Evolutionary conservation across 2,113 vertebrate genomes (phyloP).

Genomic region (Sigmodon hispidus): DNA sequence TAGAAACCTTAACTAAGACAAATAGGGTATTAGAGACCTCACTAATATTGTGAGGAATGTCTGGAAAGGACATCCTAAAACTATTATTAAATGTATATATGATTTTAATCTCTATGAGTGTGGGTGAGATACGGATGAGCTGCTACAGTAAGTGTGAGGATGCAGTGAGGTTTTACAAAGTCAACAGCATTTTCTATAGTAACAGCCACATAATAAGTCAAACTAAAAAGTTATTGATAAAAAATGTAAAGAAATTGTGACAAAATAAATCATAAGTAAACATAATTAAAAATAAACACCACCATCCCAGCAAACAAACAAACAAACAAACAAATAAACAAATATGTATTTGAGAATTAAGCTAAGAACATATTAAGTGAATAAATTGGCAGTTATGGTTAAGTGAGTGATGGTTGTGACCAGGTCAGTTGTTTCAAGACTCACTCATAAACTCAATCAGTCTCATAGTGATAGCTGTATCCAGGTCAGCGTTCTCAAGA

Average conservation of each 20-base stretch:
- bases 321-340: too few species aligned
- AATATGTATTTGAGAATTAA: constrained; percentile 8
- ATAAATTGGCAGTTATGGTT: neutral
- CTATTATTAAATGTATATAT: neutral
- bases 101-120: neutral
- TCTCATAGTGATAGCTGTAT: neutral
- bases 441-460: constrained; percentile 2
- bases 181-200: neutral
- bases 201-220: constrained; percentile 1
- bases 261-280: neutral
- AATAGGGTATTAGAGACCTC: neutral
- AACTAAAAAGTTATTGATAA: neutral
- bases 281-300: neutral
- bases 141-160: neutral
- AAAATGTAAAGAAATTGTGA: neutral
- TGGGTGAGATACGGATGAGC: neutral
- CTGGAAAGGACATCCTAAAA: neutral
- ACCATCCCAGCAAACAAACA: neutral
- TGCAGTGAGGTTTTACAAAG: neutral
- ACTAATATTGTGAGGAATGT: neutral
- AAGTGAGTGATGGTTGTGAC: neutral
- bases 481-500: neutral
- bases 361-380: constrained; percentile 35
- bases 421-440: neutral
- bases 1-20: neutral